A percentile compares a stretch with the other conserved stretches of the same genome.
phyloP scores from a whole-genome alignment of 2,113 vertebrate genomes.

The Thinocorus orbignyianus region DNA sequence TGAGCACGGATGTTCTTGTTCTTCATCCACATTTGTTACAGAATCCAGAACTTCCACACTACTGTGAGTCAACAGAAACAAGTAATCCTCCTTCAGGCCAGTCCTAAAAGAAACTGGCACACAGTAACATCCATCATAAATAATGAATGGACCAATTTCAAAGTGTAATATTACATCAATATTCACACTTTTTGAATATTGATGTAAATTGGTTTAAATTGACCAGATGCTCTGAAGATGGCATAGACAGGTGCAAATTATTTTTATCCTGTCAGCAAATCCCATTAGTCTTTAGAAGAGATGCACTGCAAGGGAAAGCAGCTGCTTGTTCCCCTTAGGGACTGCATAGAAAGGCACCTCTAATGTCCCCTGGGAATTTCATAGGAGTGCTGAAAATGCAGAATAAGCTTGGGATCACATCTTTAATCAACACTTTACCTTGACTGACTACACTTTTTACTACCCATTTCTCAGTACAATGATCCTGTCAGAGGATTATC shows the following conservation, averaged over 20 bases:
- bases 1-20: neutral
- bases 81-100: neutral
- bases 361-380: neutral
- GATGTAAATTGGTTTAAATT: slow-evolving; percentile 53
- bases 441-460: neutral
- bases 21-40: neutral
- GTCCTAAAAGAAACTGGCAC: neutral
- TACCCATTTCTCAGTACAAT: neutral
- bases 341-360: slow-evolving; percentile 1
- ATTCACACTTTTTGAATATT: slow-evolving; percentile 27
- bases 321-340: neutral
- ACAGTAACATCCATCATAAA: neutral
- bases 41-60: neutral
- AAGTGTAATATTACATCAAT: slow-evolving; percentile 8
- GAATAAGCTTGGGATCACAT: slow-evolving; percentile 3
- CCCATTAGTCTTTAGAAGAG: slow-evolving; percentile 9
- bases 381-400: slow-evolving; percentile 4
- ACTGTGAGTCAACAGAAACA: neutral
- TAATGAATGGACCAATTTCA: neutral
- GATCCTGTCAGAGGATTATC: neutral
- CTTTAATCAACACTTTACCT: slow-evolving; percentile 18
- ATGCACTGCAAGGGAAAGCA: slow-evolving; percentile 17
- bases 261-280: slow-evolving; percentile 31
- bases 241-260: slow-evolving; percentile 42
- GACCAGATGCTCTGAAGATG: slow-evolving; percentile 55